Evolutionary conservation across 2,113 vertebrate species (phyloP).

Genomic region (Synchiropus splendidus): DNA sequence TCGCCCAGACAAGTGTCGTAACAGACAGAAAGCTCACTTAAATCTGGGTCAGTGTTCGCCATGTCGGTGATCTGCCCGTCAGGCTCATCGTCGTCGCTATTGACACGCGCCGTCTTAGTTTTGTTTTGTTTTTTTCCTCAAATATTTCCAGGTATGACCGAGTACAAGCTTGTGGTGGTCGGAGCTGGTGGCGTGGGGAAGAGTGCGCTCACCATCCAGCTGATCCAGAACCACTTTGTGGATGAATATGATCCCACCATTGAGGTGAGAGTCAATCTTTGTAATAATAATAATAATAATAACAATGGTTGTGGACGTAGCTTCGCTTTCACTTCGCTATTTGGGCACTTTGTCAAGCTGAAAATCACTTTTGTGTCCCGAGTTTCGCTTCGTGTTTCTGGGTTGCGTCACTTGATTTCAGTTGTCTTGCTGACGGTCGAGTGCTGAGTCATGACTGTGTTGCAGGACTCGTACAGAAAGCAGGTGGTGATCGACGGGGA

Average conservation of each 20-base stretch:
- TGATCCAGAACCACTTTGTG: slow-evolving; percentile 80
- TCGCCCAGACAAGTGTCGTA: no score
- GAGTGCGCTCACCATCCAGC: slow-evolving; percentile 78
- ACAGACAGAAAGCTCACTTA: slow-evolving; percentile 3
- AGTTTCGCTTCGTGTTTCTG: no score
- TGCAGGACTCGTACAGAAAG: slow-evolving; percentile 69
- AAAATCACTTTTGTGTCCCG: no score
- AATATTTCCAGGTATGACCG: slow-evolving; percentile 67
- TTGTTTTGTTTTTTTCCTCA: neutral
- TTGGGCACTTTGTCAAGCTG: no score
- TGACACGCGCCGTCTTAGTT: neutral
- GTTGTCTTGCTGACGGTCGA: neutral
- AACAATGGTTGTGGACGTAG: no score
- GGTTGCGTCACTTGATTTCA: no score
- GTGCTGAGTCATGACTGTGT: neutral
- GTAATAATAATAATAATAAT: no score
- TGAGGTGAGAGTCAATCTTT: slow-evolving; percentile 48
- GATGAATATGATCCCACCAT: slow-evolving; percentile 73
- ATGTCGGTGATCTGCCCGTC: slow-evolving; percentile 6
- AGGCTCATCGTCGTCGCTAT: neutral
- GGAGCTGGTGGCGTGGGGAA: slow-evolving; percentile 80
- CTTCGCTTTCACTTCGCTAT: no score
- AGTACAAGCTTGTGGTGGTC: slow-evolving; percentile 79
- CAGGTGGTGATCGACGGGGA: slow-evolving; percentile 73
- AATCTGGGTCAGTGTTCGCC: slow-evolving; percentile 48